A percentile compares a stretch with the other conserved stretches of the same genome.
Conservation (phyloP, 23 tunicate species). For the Ascidia mentula region DNA sequence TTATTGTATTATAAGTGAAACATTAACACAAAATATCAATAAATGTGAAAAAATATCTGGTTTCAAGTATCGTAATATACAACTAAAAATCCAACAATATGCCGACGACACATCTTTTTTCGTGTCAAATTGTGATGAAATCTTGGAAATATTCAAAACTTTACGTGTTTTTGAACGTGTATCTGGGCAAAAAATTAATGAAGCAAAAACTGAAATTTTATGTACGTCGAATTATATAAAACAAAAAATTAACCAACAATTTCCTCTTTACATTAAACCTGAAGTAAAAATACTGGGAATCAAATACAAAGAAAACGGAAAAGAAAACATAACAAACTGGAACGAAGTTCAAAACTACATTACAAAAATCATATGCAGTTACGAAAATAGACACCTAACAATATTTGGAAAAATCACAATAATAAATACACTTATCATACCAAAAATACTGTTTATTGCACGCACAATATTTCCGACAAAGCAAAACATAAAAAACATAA, state of each 20-base stretch:
- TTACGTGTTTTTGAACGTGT: not conserved
- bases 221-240: not conserved
- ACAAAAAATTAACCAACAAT: not conserved
- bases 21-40: not conserved
- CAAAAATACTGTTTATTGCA: not conserved
- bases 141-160: not conserved
- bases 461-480: not conserved
- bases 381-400: not conserved
- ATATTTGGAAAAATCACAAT: not conserved
- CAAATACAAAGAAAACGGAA: not conserved
- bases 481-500: not conserved
- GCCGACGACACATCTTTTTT: conserved; percentile 31
- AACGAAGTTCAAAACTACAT: too few relatives aligned
- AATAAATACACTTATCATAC: conserved; percentile 14
- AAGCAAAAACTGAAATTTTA: conserved; percentile 20
- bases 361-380: not conserved
- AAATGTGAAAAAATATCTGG: conserved; percentile 3
- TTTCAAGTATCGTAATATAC: not conserved
- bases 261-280: not conserved
- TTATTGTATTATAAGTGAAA: conserved; percentile 6
- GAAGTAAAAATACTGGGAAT: conserved; percentile 9
- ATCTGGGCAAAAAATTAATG: conserved; percentile 27
- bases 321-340: not conserved
- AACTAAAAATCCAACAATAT: conserved; percentile 27
- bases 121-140: not conserved